These are phyloP conservation scores for Zoanthus gigantus DNA, from an alignment of 92 coral and sea anemone species.

Conservation along the genomic window DNA sequence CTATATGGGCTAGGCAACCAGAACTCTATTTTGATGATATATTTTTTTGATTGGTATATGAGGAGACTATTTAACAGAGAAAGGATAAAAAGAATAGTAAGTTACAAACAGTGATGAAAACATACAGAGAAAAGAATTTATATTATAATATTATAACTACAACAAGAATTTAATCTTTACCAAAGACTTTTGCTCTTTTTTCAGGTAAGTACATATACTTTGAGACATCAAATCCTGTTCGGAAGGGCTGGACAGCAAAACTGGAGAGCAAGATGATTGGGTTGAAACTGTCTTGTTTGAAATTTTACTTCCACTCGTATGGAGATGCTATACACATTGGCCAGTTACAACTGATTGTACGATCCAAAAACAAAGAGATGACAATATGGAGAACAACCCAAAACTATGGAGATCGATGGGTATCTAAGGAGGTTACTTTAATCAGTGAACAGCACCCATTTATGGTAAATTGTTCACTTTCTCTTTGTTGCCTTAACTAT, in stretches of 20 bases:
- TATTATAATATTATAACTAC: no score
- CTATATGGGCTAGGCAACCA: no score
- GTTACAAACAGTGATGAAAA: no score
- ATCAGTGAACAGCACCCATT: constrained; percentile 71
- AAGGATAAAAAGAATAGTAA: no score
- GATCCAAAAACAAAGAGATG: constrained; percentile 57
- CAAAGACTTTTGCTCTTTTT: no score
- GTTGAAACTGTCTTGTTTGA: constrained; percentile 78
- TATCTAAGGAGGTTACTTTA: constrained; percentile 61
- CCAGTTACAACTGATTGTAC: constrained; percentile 64
- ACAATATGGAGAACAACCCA: constrained; percentile 69
- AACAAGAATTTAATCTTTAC: no score
- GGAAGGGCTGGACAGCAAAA: constrained; percentile 75
- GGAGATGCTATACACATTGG: constrained; percentile 83
- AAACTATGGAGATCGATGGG: constrained; percentile 80
- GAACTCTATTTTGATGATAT: no score
- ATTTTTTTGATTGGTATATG: no score
- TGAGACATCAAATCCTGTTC: constrained; percentile 87
- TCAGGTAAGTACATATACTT: constrained; percentile 83
- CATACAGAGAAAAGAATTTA: no score
- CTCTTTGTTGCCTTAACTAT: background rate
- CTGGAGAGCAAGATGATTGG: constrained; percentile 81
- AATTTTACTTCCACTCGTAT: constrained; percentile 89
- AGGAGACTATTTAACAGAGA: no score
- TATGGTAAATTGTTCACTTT: constrained; percentile 50